Conservation (phyloP, 1,140 invertebrate species). For the Cecropterus lyciades region DNA sequence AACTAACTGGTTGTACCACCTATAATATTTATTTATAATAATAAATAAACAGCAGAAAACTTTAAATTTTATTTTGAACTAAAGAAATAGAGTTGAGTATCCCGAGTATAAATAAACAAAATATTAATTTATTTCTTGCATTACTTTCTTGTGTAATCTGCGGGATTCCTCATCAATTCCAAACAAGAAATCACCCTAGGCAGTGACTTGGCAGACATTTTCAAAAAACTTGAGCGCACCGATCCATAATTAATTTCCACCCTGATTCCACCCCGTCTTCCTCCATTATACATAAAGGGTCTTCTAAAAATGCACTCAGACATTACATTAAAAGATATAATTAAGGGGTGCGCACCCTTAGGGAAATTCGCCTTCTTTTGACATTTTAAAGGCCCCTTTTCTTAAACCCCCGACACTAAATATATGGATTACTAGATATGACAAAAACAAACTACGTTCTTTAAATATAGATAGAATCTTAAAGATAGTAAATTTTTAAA, state of each 20-base stretch:
- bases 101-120: too few relatives aligned
- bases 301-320: slow-evolving; percentile 79
- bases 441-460: background rate
- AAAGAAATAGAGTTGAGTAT: too few relatives aligned
- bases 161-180: slow-evolving; percentile 12
- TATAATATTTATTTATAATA: too few relatives aligned
- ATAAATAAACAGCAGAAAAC: too few relatives aligned
- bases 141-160: background rate
- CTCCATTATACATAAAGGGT: slow-evolving; percentile 58
- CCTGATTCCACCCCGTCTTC: slow-evolving; percentile 49
- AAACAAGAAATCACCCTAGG: slow-evolving; percentile 31
- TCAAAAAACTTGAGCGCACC: slow-evolving; percentile 44
- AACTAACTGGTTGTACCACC: too few relatives aligned
- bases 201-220: slow-evolving; percentile 35
- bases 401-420: slow-evolving; percentile 34
- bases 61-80: too few relatives aligned
- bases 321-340: slow-evolving; percentile 82
- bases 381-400: slow-evolving; percentile 79
- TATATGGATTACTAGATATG: slow-evolving; percentile 37
- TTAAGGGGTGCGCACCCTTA: slow-evolving; percentile 73
- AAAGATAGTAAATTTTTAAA: too few relatives aligned
- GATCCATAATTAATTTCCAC: slow-evolving; percentile 58
- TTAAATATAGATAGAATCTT: too few relatives aligned
- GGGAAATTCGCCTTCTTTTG: slow-evolving; percentile 79
- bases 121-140: too few relatives aligned